These are phyloP conservation scores for Zootoca vivipara DNA, from an alignment of 2,113 vertebrate species.

Conservation along the genomic window DNA sequence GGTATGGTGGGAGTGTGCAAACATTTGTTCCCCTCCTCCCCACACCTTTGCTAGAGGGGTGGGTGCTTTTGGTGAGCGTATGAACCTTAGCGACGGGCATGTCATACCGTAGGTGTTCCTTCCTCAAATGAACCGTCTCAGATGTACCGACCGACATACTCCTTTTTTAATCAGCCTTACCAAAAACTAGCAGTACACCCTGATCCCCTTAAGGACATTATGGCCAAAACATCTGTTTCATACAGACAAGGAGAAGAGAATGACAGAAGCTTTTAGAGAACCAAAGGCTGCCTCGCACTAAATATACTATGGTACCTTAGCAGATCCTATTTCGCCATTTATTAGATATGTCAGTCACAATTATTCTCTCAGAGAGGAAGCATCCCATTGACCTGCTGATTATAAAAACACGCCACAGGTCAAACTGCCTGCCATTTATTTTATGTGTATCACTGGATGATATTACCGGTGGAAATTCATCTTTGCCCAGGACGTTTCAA, in stretches of 20 bases:
- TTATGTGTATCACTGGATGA: neutral
- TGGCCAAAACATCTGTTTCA: neutral
- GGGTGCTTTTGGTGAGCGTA: neutral
- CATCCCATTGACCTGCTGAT: neutral
- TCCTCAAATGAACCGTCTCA: neutral
- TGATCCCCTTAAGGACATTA: neutral
- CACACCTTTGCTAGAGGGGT: too few species aligned
- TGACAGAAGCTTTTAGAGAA: slow-evolving; percentile 5
- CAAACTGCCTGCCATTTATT: slow-evolving; percentile 25
- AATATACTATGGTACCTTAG: neutral
- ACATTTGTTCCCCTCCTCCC: too few species aligned
- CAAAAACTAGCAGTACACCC: neutral
- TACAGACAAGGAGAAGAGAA: neutral
- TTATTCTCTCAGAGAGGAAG: slow-evolving; percentile 1
- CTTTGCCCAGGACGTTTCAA: slow-evolving; percentile 2
- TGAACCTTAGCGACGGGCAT: neutral
- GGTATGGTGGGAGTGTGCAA: neutral
- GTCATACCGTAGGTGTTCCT: neutral
- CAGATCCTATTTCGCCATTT: neutral
- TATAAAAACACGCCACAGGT: slow-evolving; percentile 3
- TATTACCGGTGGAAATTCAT: neutral
- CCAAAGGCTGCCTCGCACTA: neutral
- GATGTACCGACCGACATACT: neutral
- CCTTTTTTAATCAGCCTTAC: neutral
- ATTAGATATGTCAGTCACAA: neutral